Evolutionary conservation across 2,888 invertebrate species (phyloP).

Genomic region (Idaea straminata): DNA sequence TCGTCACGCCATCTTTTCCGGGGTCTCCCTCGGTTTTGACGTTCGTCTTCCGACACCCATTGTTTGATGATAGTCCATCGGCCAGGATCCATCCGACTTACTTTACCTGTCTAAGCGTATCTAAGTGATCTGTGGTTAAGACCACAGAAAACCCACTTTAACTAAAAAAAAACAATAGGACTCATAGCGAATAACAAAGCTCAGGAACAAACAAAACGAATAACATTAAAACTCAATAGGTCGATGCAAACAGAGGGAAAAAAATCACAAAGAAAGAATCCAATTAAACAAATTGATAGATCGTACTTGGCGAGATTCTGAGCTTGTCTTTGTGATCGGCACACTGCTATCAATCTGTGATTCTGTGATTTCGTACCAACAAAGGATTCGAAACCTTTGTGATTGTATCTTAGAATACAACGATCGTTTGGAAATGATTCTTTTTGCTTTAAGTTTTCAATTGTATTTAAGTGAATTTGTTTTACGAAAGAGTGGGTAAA

Average conservation of each 20-base stretch:
- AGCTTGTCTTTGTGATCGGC: constrained; percentile 57
- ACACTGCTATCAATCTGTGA: constrained; percentile 43
- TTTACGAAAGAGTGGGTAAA: neutral
- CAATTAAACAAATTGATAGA: constrained; percentile 77
- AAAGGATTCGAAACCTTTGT: constrained; percentile 45
- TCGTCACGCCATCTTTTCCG: too few relatives aligned
- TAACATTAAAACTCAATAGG: constrained; percentile 64
- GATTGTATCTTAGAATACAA: constrained; percentile 41
- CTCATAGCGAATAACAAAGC: neutral
- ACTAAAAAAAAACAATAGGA: neutral
- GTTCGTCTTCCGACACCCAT: too few relatives aligned
- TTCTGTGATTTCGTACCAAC: constrained; percentile 52
- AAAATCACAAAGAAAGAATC: constrained; percentile 68
- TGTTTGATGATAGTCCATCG: too few relatives aligned
- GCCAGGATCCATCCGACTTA: too few relatives aligned
- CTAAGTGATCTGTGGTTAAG: too few relatives aligned
- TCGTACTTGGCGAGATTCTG: constrained; percentile 45
- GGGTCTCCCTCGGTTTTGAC: too few relatives aligned
- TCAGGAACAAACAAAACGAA: constrained; percentile 40
- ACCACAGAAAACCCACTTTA: too few relatives aligned
- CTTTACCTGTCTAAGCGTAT: too few relatives aligned
- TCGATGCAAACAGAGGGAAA: constrained; percentile 55
- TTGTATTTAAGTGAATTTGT: neutral
- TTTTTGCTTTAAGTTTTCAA: neutral
- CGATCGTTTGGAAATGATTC: constrained; percentile 1